Evolutionary conservation across 2,797 vertebrate species (phyloP).

Genomic region (Melanotaenia pygmaea): DNA sequence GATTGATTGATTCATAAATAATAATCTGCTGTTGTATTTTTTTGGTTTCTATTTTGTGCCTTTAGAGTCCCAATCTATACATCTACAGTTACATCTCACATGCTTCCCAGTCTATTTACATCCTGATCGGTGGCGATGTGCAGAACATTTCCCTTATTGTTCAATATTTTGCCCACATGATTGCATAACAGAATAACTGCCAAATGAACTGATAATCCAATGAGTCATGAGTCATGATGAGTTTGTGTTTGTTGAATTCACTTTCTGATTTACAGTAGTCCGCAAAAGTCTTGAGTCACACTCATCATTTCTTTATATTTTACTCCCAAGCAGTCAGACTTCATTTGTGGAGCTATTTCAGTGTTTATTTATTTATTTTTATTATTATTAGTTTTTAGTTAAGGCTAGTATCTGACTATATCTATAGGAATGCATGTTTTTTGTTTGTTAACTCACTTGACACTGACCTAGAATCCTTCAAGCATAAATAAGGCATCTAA

Average conservation of each 20-base stretch:
- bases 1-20: not conserved
- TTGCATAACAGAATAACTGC: not conserved
- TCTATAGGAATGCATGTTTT: not conserved
- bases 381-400: too few species aligned
- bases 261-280: not conserved
- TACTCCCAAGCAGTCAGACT: not conserved
- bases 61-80: not conserved
- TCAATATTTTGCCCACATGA: not conserved
- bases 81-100: not conserved
- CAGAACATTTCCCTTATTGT: not conserved
- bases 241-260: not conserved
- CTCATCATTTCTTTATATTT: not conserved
- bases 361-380: not conserved
- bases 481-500: not conserved
- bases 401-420: not conserved
- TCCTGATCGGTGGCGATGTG: not conserved
- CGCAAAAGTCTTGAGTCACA: not conserved
- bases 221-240: not conserved
- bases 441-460: not conserved
- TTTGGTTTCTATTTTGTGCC: not conserved
- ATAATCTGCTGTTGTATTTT: not conserved
- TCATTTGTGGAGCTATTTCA: not conserved
- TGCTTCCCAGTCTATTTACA: not conserved
- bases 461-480: not conserved
- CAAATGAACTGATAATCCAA: not conserved